Evolutionary conservation across 1,140 invertebrate species (phyloP).

Genomic region (Euura lappo): DNA sequence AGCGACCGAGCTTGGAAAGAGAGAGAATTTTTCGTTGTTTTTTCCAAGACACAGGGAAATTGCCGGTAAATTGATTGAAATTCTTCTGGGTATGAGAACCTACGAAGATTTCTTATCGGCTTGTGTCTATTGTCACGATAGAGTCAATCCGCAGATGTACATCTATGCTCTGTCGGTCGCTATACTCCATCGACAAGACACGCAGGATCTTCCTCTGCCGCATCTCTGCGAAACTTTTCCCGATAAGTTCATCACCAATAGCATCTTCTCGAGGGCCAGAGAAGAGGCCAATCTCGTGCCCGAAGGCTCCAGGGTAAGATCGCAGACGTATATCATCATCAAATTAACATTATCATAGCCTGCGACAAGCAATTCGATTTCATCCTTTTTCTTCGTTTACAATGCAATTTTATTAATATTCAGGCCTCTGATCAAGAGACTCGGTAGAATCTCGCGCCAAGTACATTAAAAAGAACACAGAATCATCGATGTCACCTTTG

Average conservation of each 20-base stretch:
- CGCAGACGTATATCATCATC: background rate
- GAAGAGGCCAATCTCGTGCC: conserved; percentile 53
- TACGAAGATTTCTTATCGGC: conserved; percentile 40
- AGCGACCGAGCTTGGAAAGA: conserved; percentile 48
- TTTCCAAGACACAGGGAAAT: conserved; percentile 62
- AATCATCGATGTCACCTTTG: too few species aligned
- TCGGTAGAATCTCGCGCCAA: too few species aligned
- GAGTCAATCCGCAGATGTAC: conserved; percentile 58
- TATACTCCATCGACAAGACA: conserved; percentile 58
- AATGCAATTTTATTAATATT: conserved; percentile 11
- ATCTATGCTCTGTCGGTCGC: conserved; percentile 47
- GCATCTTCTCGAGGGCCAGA: conserved; percentile 60
- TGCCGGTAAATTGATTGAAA: conserved; percentile 62
- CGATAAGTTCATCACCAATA: conserved; percentile 62
- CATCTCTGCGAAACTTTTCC: conserved; percentile 65
- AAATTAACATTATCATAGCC: background rate
- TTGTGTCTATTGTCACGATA: conserved; percentile 52
- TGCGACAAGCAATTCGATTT: background rate
- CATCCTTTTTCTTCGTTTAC: background rate
- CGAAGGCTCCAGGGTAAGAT: conserved; percentile 31
- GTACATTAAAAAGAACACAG: background rate
- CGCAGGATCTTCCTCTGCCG: conserved; percentile 57
- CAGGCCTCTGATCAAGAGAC: too few species aligned
- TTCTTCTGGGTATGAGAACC: conserved; percentile 58
- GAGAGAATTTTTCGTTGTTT: conserved; percentile 66